A percentile compares a stretch with the other conserved stretches of the same genome.
phyloP scores from a whole-genome alignment of 2,113 vertebrate species.

The Pedionomus torquatus region DNA sequence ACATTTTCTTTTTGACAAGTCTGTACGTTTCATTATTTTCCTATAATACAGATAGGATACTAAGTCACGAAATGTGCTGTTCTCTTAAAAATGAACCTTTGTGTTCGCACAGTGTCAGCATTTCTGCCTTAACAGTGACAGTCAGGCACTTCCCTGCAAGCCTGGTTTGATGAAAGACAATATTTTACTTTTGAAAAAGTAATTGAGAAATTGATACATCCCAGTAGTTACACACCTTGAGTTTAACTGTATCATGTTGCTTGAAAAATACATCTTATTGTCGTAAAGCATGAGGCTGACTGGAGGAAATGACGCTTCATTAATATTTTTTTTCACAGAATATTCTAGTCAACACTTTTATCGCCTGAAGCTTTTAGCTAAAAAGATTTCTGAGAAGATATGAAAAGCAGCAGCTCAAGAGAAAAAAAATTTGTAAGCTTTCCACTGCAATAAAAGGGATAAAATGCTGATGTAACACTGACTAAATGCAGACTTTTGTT shows the following conservation, averaged over 20 bases:
- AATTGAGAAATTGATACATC: background rate
- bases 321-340: background rate
- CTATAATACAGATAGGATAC: background rate
- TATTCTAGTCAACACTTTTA: background rate
- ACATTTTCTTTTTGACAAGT: background rate
- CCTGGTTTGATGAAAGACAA: background rate
- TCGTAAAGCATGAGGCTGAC: background rate
- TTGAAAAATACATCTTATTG: background rate
- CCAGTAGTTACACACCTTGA: background rate
- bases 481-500: background rate
- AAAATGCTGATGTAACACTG: background rate
- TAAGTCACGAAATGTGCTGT: background rate
- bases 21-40: background rate
- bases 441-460: background rate
- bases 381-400: conserved; percentile 5
- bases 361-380: background rate
- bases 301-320: background rate
- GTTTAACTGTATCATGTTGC: background rate
- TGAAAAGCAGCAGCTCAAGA: background rate
- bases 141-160: background rate
- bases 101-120: background rate
- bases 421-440: background rate
- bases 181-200: background rate
- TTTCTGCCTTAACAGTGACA: background rate
- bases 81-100: background rate